A percentile compares a stretch with the other conserved stretches of the same genome.
Evolutionary conservation across 2,113 vertebrate species (phyloP).

Genomic region (Siniperca knerii): DNA sequence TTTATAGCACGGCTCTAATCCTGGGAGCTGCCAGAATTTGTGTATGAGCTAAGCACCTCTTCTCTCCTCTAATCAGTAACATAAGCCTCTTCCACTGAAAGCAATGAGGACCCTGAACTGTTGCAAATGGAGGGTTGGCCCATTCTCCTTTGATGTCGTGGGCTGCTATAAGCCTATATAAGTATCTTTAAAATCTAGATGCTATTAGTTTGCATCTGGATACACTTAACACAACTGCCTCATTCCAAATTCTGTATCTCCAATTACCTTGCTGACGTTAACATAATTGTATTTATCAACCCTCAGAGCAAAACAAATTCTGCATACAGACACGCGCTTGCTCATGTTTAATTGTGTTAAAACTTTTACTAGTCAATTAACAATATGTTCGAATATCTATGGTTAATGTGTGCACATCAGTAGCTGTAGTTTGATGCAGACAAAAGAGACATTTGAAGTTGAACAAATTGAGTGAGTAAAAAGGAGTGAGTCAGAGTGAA

Average conservation of each 20-base stretch:
- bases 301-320: neutral
- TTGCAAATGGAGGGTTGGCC: constrained; percentile 63
- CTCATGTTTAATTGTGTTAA: neutral
- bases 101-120: constrained; percentile 63
- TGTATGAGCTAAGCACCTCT: constrained; percentile 68
- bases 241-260: constrained; percentile 27
- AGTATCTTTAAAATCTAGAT: constrained; percentile 66
- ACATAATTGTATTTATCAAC: constrained; percentile 12
- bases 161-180: constrained; percentile 51
- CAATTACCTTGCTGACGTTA: constrained; percentile 41
- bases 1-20: constrained; percentile 66
- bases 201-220: constrained; percentile 74
- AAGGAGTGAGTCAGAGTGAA: constrained; percentile 42
- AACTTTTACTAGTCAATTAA: constrained; percentile 1
- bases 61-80: constrained; percentile 75
- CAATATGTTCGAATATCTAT: neutral
- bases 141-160: constrained; percentile 62
- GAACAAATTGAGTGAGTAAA: constrained; percentile 41
- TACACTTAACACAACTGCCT: constrained; percentile 55
- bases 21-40: constrained; percentile 56
- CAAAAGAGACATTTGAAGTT: constrained; percentile 42
- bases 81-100: constrained; percentile 73
- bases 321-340: neutral
- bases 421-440: constrained; percentile 21
- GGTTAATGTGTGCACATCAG: neutral